Percentiles rank a stretch among this genome's conserved stretches.
Conservation (phyloP, 2,113 vertebrate genomes). For the Bambusicola thoracicus region DNA sequence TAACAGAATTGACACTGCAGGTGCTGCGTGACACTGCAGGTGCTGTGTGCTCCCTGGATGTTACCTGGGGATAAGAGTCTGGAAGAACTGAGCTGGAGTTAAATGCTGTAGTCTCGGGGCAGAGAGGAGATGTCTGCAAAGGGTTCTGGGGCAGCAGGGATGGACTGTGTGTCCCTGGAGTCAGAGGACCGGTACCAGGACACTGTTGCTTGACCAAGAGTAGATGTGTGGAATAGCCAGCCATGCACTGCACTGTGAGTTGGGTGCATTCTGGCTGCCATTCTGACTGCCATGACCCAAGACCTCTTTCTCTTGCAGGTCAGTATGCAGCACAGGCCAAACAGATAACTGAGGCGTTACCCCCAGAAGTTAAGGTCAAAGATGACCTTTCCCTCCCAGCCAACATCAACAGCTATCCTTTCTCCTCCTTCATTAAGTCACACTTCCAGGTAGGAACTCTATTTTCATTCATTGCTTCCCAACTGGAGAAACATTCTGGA, state of each 20-base stretch:
- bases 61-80: background rate
- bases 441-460: conserved; percentile 81
- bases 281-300: background rate
- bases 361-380: conserved; percentile 84
- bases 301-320: conserved; percentile 53
- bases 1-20: background rate
- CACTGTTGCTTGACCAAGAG: background rate
- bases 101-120: background rate
- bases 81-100: background rate
- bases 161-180: background rate
- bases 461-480: background rate
- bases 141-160: background rate
- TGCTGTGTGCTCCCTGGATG: background rate
- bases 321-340: conserved; percentile 33
- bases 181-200: background rate
- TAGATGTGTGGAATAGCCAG: background rate
- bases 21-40: background rate
- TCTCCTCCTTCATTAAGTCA: conserved; percentile 84
- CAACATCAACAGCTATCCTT: conserved; percentile 83
- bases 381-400: conserved; percentile 78
- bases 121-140: background rate
- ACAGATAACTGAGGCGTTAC: conserved; percentile 78
- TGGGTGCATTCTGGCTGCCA: background rate
- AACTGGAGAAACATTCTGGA: background rate
- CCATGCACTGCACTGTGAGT: background rate